Percentiles rank a stretch among this genome's conserved stretches.
Evolutionary conservation across 2,888 invertebrate species (phyloP).

Genomic region (Argyresthia goedartella): DNA sequence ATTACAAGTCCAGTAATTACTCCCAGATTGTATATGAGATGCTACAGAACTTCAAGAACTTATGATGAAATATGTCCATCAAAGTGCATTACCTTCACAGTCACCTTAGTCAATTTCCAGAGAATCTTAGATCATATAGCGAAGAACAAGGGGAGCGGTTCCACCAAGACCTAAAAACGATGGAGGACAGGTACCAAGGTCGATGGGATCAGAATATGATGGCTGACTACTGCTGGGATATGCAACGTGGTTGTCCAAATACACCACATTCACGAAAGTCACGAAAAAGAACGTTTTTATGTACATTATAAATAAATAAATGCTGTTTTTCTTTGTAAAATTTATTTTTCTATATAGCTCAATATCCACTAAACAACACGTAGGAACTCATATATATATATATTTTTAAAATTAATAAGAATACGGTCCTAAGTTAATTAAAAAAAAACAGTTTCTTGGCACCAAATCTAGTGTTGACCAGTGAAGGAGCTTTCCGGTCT

Average conservation of each 20-base stretch:
- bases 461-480: neutral
- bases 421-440: neutral
- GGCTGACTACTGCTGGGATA: constrained; percentile 2
- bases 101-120: neutral
- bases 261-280: neutral
- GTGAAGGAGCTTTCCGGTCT: no score
- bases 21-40: neutral
- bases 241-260: constrained; percentile 2
- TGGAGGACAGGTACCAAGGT: neutral
- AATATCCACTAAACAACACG: neutral
- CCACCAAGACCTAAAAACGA: neutral
- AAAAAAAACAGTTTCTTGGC: neutral
- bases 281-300: constrained; percentile 1
- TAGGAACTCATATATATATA: neutral
- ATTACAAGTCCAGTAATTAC: neutral
- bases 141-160: neutral
- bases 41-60: neutral
- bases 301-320: neutral
- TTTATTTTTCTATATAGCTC: neutral
- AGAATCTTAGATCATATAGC: neutral
- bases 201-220: constrained; percentile 1
- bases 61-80: neutral
- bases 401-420: neutral
- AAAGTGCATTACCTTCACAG: constrained; percentile 1
- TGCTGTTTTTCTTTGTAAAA: neutral